Conservation (phyloP, 2,888 invertebrate genomes). For the Drosophila anomelani region DNA sequence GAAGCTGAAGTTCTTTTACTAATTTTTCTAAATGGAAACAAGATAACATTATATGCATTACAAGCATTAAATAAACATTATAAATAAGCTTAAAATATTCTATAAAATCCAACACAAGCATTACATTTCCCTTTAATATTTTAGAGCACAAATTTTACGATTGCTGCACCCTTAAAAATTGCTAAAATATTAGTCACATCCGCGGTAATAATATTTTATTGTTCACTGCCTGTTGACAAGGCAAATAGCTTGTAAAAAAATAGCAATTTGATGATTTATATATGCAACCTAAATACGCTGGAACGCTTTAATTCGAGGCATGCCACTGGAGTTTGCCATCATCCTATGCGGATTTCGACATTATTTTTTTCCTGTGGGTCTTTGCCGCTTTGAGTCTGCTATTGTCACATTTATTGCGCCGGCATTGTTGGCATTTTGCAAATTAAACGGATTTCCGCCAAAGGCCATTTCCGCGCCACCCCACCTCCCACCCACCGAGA, state of each 20-base stretch:
- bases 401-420: constrained; percentile 74
- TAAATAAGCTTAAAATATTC: not conserved
- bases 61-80: not conserved
- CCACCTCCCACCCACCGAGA: constrained; percentile 11
- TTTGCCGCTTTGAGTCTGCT: constrained; percentile 41
- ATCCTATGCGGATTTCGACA: constrained; percentile 18
- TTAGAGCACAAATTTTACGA: not conserved
- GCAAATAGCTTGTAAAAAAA: constrained; percentile 8
- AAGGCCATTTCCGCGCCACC: constrained; percentile 69
- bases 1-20: not conserved
- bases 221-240: constrained; percentile 34
- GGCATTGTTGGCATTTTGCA: constrained; percentile 77
- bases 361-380: constrained; percentile 30
- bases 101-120: not conserved
- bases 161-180: constrained; percentile 2
- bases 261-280: constrained; percentile 24
- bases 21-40: too few relatives aligned
- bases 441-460: constrained; percentile 80
- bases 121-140: not conserved
- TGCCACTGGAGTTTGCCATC: constrained; percentile 20
- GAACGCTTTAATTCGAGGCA: constrained; percentile 32
- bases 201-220: constrained; percentile 39
- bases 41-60: not conserved
- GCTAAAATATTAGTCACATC: constrained; percentile 2
- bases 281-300: constrained; percentile 23